Conservation (phyloP, 2,888 invertebrate species). For the Sminthurides aquaticus region DNA sequence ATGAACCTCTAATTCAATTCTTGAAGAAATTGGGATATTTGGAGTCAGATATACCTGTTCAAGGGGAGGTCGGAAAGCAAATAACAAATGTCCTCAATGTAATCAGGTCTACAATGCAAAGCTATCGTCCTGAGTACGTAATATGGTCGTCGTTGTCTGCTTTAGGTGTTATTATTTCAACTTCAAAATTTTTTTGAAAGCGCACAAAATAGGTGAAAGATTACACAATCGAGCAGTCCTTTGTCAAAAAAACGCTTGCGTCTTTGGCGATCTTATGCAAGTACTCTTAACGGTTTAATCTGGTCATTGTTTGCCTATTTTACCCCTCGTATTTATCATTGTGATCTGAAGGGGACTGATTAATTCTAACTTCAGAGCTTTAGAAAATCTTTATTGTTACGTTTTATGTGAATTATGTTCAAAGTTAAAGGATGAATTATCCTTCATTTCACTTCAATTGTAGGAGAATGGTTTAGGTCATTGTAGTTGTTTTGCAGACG, state of each 20-base stretch:
- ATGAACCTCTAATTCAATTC: slow-evolving; percentile 55
- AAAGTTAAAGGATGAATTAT: no score
- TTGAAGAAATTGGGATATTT: slow-evolving; percentile 54
- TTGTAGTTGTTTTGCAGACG: no score
- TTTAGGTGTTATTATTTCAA: slow-evolving; percentile 27
- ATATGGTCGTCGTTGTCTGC: slow-evolving; percentile 32
- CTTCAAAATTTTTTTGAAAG: slow-evolving; percentile 22
- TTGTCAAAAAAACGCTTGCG: no score
- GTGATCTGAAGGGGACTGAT: background rate
- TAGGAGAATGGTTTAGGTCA: no score
- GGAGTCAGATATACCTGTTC: slow-evolving; percentile 46
- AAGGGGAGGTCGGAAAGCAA: slow-evolving; percentile 18
- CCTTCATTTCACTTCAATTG: no score
- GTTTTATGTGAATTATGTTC: no score
- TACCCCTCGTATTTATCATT: background rate
- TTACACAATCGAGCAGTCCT: no score
- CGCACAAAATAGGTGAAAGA: background rate
- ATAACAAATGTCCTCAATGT: slow-evolving; percentile 26
- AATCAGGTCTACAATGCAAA: slow-evolving; percentile 22
- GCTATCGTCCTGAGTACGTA: slow-evolving; percentile 32
- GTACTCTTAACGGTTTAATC: no score
- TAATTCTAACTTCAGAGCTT: background rate
- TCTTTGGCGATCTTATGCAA: no score
- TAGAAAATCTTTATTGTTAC: no score
- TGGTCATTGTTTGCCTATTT: no score